Percentiles rank a stretch among this genome's conserved stretches.
These are phyloP conservation scores for Emydocephalus ijimae DNA, from an alignment of 2,113 vertebrate genomes.

Conservation along the genomic window DNA sequence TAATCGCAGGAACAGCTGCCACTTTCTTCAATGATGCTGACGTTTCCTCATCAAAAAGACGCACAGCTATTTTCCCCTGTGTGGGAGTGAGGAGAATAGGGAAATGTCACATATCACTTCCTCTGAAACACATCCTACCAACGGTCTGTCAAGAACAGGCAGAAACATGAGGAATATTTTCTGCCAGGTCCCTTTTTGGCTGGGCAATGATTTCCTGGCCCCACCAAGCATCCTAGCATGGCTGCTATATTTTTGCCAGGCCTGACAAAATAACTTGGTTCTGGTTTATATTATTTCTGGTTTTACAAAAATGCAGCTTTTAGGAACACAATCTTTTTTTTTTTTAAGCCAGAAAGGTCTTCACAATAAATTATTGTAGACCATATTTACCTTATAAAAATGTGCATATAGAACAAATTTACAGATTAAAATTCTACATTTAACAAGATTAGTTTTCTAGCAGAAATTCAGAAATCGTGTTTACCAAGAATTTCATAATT, in stretches of 20 bases:
- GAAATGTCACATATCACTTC: background rate
- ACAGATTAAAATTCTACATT: background rate
- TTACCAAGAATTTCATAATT: background rate
- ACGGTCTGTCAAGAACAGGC: background rate
- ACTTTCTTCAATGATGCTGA: constrained; percentile 29
- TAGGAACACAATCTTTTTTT: background rate
- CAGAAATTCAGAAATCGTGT: background rate
- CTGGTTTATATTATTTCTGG: background rate
- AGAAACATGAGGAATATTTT: background rate
- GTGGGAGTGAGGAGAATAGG: background rate
- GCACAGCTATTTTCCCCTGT: constrained; percentile 62
- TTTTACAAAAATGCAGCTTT: background rate
- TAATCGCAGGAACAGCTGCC: background rate
- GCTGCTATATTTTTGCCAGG: background rate
- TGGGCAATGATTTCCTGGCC: background rate
- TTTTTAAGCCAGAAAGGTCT: background rate
- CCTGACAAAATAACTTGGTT: background rate
- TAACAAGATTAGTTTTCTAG: background rate
- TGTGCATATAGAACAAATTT: background rate
- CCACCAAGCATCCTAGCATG: background rate
- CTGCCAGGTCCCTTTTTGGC: background rate
- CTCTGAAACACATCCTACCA: background rate
- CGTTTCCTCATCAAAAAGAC: constrained; percentile 56
- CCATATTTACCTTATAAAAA: background rate
- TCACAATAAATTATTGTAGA: background rate